Base-by-base conservation (phyloP, 1,140 invertebrate genomes). In the Brevipalpus yothersi region DNA sequence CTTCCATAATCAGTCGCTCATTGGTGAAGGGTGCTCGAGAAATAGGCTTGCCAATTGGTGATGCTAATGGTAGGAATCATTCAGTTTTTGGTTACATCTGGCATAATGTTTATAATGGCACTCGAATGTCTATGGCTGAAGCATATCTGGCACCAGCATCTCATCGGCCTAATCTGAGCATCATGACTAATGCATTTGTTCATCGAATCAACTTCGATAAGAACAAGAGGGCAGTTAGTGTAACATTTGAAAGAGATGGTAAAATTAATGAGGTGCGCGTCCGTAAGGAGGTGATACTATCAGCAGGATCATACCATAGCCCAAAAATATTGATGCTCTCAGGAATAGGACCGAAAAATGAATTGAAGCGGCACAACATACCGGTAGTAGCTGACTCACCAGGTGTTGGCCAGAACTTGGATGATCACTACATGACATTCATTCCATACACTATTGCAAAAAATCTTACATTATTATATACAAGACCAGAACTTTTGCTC, bases 271-370 rank as follows among this genome's bases (percentile, higher is more conserved):
- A 62, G 75, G 80, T 31, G 79, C 86, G 79, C 47, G 84, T 85
- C 0, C 77, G 71, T 13, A 87, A 84, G 67, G 90, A 95, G 71
- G 80, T 92, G 0, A 84, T 91, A 53, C 64, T 91, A 7, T 86
- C 83, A 15, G 86, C 79, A 1, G 91, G 91, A 1, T 76, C 87
- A 0, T 77, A 94, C 0, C 88, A 89, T 67, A 85, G 87, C 0
- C 84, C 90, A 0, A 88, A 94, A 65, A 65, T 95, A 0, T 69
- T 95, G 8, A 89, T 93, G 84, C 70, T 93, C 0, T 89, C 86
- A 4, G 91, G 90, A 0, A 77, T 92, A 1, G 89, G 88, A 0
- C 86, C 86, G 0, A 19, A 11, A n/a, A 23, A 31, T 2, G 41
- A 62, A n/a, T 40, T 63, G n/a, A 11, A 58, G 19, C 23, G 19